These are phyloP conservation scores for Diplolepis rosae DNA, from an alignment of 2,888 invertebrate species.

Conservation along the genomic window DNA sequence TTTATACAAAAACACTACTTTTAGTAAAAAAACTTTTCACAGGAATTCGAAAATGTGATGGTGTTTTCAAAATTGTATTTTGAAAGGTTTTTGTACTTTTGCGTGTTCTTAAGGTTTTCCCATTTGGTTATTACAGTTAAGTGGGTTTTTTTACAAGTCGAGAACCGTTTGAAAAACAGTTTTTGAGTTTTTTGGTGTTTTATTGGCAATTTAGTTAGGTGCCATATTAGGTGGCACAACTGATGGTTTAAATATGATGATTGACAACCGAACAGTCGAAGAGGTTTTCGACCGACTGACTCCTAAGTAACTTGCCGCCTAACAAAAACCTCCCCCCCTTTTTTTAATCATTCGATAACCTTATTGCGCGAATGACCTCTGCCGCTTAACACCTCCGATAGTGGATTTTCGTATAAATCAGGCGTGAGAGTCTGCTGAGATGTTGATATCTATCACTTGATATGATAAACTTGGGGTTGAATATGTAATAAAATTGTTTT, in stretches of 20 bases:
- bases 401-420: conserved; percentile 34
- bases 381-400: conserved; percentile 60
- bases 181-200: too few relatives aligned
- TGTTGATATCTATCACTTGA: background rate
- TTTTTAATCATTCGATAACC: conserved; percentile 64
- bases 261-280: conserved; percentile 42
- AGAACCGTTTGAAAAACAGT: too few relatives aligned
- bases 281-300: conserved; percentile 61
- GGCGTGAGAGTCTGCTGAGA: conserved; percentile 10
- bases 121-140: too few relatives aligned
- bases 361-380: conserved; percentile 61
- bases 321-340: conserved; percentile 61
- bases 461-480: background rate
- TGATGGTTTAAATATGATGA: background rate
- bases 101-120: too few relatives aligned
- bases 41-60: too few relatives aligned
- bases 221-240: background rate
- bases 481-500: too few relatives aligned
- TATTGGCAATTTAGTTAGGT: background rate
- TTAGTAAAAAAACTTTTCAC: too few relatives aligned
- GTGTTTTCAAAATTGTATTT: too few relatives aligned
- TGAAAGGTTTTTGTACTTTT: too few relatives aligned
- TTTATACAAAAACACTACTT: background rate
- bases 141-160: too few relatives aligned
- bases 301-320: conserved; percentile 51